Evolutionary conservation across 1,140 invertebrate species (phyloP), one percentile per base, ranked within the genome.

Genomic region (Branchinecta lindahli): DNA sequence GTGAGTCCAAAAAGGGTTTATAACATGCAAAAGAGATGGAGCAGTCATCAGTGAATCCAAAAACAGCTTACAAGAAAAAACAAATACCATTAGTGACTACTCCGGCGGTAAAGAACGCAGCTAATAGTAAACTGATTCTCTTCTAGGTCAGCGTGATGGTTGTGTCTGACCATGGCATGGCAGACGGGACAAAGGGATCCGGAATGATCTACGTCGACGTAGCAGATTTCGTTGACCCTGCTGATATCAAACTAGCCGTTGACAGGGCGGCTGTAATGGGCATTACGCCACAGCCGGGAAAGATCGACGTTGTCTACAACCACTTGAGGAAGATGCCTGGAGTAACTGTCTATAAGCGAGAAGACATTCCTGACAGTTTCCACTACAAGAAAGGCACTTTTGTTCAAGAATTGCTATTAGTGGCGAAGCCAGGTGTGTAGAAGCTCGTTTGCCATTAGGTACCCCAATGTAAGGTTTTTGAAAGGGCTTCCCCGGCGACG

Each of bases 281-380:
- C 18, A 68, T 73, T 44, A 45, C 47, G 44, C 68, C 72, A n/a
- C 46, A 61, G 18, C 67, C 65, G 3, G 68, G 68, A 10, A 67
- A 68, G 44, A 9, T 45, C 44, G 70, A 72, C 12, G 71, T 71
- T 46, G 72, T 72, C 21, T 71, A 71, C 61, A 71, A 71, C 20
- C 66, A 70, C 12, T 72, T 78, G 65, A 74, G 73, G 47, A 47
- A 69, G 33, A 75, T 75, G 70, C 72, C 73, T 3, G 74, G 75
- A 7, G 70, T 78, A 44, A 71, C 70, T 47, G 77, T 79, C 10
- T 80, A 78, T 71, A 72, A 71, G 67, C 73, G 73, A 47, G 73
- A 76, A 9, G 76, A 79, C 7, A 76, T 80, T 66, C 77, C 79
- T 8, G 75, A 77, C 9, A 46, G 74, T n/a, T 79, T 74, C 71